These are phyloP conservation scores for Ceratina japonica DNA, from an alignment of 1,140 invertebrate genomes.

Conservation along the genomic window DNA sequence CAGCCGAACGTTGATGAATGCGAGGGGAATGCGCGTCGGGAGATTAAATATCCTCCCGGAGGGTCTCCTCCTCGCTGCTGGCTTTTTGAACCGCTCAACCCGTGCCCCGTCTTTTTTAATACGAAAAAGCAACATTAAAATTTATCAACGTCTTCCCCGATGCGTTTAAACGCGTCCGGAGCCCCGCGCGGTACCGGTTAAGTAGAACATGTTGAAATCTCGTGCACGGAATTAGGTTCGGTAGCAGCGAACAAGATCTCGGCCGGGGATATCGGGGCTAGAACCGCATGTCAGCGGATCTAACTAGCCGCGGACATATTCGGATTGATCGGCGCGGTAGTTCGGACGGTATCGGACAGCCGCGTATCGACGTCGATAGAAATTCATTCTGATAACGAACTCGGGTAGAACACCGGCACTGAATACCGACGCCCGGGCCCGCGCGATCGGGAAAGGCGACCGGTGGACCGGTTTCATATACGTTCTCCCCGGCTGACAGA, in stretches of 20 bases:
- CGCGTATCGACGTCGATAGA: slow-evolving; percentile 8
- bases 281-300: not conserved
- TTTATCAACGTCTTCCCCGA: too few relatives aligned
- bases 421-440: not conserved
- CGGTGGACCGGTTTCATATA: slow-evolving; percentile 54
- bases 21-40: not conserved
- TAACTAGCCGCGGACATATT: not conserved
- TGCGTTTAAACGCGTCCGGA: too few relatives aligned
- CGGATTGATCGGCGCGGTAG: not conserved
- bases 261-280: too few relatives aligned
- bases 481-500: slow-evolving; percentile 54
- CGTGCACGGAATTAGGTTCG: not conserved
- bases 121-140: too few relatives aligned
- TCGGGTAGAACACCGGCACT: slow-evolving; percentile 41
- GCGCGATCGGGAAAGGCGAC: slow-evolving; percentile 32
- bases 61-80: too few relatives aligned
- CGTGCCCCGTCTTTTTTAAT: too few relatives aligned
- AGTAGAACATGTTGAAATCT: not conserved
- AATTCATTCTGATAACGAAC: slow-evolving; percentile 36
- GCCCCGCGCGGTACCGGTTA: too few relatives aligned
- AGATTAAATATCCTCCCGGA: too few relatives aligned
- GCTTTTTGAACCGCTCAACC: too few relatives aligned
- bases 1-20: not conserved
- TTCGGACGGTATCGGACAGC: not conserved
- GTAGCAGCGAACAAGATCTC: slow-evolving; percentile 6